Conservation (phyloP, 2,797 vertebrate genomes). For the Oreonectes daqikongensis region DNA sequence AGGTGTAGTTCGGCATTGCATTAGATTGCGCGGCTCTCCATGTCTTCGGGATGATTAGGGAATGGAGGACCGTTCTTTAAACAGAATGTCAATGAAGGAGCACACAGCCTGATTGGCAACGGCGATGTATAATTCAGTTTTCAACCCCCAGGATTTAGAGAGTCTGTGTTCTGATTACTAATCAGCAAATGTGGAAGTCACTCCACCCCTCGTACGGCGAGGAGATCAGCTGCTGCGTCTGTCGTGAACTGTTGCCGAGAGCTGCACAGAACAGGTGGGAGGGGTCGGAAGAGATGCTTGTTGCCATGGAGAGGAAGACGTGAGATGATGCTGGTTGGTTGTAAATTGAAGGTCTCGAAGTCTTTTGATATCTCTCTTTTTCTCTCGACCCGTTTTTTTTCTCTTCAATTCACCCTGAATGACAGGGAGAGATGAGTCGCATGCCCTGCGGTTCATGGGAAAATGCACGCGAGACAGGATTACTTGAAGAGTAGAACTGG, state of each 20-base stretch:
- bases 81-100: slow-evolving; percentile 60
- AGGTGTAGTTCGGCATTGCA: slow-evolving; percentile 42
- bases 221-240: slow-evolving; percentile 57
- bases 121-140: slow-evolving; percentile 62
- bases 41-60: slow-evolving; percentile 47
- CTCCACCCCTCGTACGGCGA: slow-evolving; percentile 51
- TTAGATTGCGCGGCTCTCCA: slow-evolving; percentile 52
- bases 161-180: slow-evolving; percentile 63
- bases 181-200: slow-evolving; percentile 55
- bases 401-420: slow-evolving; percentile 45
- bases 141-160: slow-evolving; percentile 59
- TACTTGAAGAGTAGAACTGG: slow-evolving; percentile 33
- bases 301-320: slow-evolving; percentile 63
- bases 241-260: slow-evolving; percentile 61
- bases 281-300: slow-evolving; percentile 50
- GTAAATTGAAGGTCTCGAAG: slow-evolving; percentile 35
- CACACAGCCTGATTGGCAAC: slow-evolving; percentile 58
- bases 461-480: slow-evolving; percentile 51
- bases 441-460: slow-evolving; percentile 38
- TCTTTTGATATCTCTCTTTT: slow-evolving; percentile 31
- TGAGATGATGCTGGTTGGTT: slow-evolving; percentile 63
- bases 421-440: slow-evolving; percentile 52
- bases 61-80: slow-evolving; percentile 55
- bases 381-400: slow-evolving; percentile 38
- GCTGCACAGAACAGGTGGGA: slow-evolving; percentile 15